Evolutionary conservation across 35 echinoderm and acorn worm species (phyloP), one percentile per base, ranked within the genome.

Genomic region (Apostichopus japonicus): DNA sequence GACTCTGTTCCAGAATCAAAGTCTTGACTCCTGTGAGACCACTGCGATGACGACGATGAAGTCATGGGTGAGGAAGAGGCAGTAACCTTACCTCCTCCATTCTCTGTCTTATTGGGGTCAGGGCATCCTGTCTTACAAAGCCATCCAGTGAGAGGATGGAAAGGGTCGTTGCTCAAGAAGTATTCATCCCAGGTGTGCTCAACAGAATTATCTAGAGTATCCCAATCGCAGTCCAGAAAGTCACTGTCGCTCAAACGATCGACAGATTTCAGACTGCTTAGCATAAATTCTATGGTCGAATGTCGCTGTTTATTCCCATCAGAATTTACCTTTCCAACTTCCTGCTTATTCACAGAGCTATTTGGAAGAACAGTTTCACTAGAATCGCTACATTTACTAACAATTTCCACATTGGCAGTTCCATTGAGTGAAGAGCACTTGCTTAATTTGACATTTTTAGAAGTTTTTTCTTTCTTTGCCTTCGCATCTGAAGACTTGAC

Each of bases 111-210:
- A 5, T 81, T 19, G 16, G 17, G 14, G 23, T 57, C 7, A 44
- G 44, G 9, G 1, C 10, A 62, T 17, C 76, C 19, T 33, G 61
- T 77, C 24, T 77, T 17, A 79, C 93, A 94, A 5, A 73, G 65
- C 93, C 93, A 94, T 10, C 93, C 93, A 53, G 62, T 79, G 0
- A 94, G 93, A 8, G 93, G 93, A 33, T 94, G 80, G 93, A 90
- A 94, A 16, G 93, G 93, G 27, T 94, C 93, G 15, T 89, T 75
- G 11, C 76, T 55, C 22, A 78, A 71, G 51, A 80, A 65, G 27
- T 59, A 62, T 51, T 90, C 86, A 73, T 89, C 84, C 86, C 93
- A 94, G 52, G 75, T 19, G 14, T 82, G 24, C 33, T 77, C 52
- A 10, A 21, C 27, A 14, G 73, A 65, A 5, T 78, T 87, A 5